Evolutionary conservation across 2,113 vertebrate species (phyloP), one percentile per base, ranked within the genome.

Genomic region (Rhinoptilus africanus): DNA sequence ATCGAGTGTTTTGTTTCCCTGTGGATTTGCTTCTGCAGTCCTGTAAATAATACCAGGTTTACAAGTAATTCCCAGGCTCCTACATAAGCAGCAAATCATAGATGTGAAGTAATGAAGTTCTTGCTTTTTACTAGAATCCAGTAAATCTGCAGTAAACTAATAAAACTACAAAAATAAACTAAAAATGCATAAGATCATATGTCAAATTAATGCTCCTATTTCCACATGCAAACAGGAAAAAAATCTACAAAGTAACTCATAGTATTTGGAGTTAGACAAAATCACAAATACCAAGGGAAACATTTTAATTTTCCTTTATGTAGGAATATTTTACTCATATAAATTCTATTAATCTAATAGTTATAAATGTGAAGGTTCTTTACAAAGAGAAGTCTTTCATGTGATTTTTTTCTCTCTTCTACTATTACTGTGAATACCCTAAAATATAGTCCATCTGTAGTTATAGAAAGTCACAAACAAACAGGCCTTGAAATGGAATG

Each of bases 171-270:
- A 95, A 74, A 88, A 91, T 10, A 93, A 62, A 72, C 50, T 84
- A 57, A 85, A 93, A 91, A 69, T 48, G 10, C 39, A 27, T 92
- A 91, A 95, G 45, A 76, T 90, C 48, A 50, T 30, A 62, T 39
- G 53, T 69, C n/a, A 90, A 96, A 97, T 94, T 92, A 96, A 97
- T 92, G 81, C 15, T 63, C 45, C 92, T 79, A 96, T 96, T 97
- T 96, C 76, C 59, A 96, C 28, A 48, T 54, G 37, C 32, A 93
- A 64, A 59, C 3, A 30, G 14, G 73, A 95, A 81, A 79, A 71
- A 94, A 96, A 97, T 94, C 86, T 84, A 60, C 86, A 92, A 95
- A 96, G 83, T 97, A 75, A 94, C 67, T 78, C 80, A 88, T 56
- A 88, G 81, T 85, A 88, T 93, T 87, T 88, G 80, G 87, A 97